phyloP scores from a whole-genome alignment of 1,140 invertebrate genomes.

The Cyclina sinensis region DNA sequence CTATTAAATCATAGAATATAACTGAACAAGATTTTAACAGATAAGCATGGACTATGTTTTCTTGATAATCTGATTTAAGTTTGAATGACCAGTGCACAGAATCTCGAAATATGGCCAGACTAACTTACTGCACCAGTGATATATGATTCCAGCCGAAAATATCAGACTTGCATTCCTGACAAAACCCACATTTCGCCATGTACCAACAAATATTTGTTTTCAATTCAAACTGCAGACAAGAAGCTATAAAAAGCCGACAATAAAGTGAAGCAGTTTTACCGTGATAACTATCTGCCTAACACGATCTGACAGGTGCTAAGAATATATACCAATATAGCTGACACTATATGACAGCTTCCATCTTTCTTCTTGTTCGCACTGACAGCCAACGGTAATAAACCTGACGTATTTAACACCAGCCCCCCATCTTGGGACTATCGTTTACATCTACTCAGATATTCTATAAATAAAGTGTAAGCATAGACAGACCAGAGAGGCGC shows the following conservation, averaged over 20 bases:
- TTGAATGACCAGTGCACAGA: too few relatives aligned
- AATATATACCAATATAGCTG: conserved; percentile 54
- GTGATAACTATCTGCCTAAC: conserved; percentile 63
- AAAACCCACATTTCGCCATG: too few relatives aligned
- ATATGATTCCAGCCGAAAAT: too few relatives aligned
- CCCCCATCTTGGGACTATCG: conserved; percentile 62
- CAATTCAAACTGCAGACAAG: conserved; percentile 22
- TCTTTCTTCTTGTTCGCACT: conserved; percentile 56
- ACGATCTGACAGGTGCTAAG: conserved; percentile 53
- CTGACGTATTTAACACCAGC: conserved; percentile 61
- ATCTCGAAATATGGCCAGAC: too few relatives aligned
- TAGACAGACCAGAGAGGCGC: conserved; percentile 40
- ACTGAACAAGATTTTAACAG: too few relatives aligned
- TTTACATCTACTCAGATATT: conserved; percentile 47
- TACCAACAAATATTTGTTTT: not conserved
- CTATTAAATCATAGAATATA: too few relatives aligned
- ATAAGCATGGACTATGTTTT: too few relatives aligned
- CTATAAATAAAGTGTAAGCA: conserved; percentile 27
- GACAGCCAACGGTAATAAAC: conserved; percentile 54
- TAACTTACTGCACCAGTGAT: too few relatives aligned
- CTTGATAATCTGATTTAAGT: too few relatives aligned
- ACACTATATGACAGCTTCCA: conserved; percentile 48
- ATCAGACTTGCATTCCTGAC: too few relatives aligned
- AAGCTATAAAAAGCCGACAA: conserved; percentile 33
- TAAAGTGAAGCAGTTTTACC: conserved; percentile 51